Percentiles rank a stretch among this genome's conserved stretches.
phyloP scores from a whole-genome alignment of 2,797 vertebrate genomes.

The Perodicticus potto region DNA sequence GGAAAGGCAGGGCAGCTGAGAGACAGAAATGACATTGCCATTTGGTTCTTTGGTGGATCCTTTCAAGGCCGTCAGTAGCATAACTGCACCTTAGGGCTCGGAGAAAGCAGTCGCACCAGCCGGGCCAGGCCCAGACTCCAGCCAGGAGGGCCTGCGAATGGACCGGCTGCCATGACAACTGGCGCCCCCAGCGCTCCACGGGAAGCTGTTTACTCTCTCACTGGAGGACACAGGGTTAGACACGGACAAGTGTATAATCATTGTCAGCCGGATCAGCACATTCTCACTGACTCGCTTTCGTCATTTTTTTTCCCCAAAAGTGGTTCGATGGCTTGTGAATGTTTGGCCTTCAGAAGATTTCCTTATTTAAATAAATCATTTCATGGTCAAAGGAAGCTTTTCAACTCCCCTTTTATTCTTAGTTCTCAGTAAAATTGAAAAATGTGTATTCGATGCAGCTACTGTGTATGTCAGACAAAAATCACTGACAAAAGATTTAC shows the following conservation, averaged over 20 bases:
- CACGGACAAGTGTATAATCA: conserved; percentile 38
- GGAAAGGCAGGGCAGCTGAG: neutral
- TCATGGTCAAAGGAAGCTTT: conserved; percentile 70
- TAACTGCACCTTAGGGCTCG: neutral
- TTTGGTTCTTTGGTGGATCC: neutral
- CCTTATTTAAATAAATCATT: conserved; percentile 66
- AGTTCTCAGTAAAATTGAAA: conserved; percentile 4
- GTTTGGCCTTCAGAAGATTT: conserved; percentile 61
- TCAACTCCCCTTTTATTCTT: conserved; percentile 22
- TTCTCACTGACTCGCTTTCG: conserved; percentile 8
- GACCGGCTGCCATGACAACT: neutral
- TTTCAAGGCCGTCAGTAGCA: neutral
- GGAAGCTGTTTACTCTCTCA: conserved; percentile 58
- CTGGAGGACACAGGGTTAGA: conserved; percentile 32
- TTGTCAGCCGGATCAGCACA: neutral
- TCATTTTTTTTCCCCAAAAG: neutral
- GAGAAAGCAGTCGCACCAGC: neutral
- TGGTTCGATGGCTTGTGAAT: conserved; percentile 60
- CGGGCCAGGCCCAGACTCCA: neutral
- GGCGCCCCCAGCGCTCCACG: neutral
- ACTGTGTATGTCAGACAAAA: conserved; percentile 30
- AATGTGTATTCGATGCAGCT: neutral
- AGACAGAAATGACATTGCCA: conserved; percentile 17
- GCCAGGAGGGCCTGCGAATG: neutral
- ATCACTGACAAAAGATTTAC: neutral